Base-by-base conservation (phyloP, 2,888 invertebrate species). In the Gnatocerus cornutus region DNA sequence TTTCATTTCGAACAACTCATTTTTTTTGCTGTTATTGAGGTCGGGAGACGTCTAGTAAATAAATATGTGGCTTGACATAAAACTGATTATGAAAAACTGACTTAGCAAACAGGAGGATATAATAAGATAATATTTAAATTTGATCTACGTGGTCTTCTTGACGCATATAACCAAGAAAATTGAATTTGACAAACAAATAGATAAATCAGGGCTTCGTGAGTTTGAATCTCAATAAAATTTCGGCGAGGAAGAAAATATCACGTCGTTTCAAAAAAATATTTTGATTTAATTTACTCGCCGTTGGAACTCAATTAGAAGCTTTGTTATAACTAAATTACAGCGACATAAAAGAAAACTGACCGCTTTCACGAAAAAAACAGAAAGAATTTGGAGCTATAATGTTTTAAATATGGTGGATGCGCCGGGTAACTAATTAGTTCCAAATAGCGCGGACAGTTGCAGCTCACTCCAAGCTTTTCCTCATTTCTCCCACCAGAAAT, bases 131-230 rank as follows among this genome's bases (percentile, higher is more conserved):
- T 75, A 75, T 75, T 75, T 73, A 73, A 75, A 74, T 73, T 75
- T 65, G 75, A 75, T 74, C 72, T 73, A 71, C 63, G 59, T 61
- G 66, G 56, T 55, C 61, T 63, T 33, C 64, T 71, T 64, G 71
- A 67, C 68, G 68, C 71, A 69, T 69, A 74, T 71, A 72, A 73
- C 71, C 61, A 72, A 75, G 77, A 74, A 78, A 79, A 79, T 79
- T 79, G 79, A 78, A 79, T 79, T 77, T 74, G 75, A 71, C 78
- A 78, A 79, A 79, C 79, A 78, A 78, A 78, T 78, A 78, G 77
- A 79, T 78, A 79, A 78, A 79, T 79, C 78, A 78, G 61, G 70
- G 65, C 41, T 67, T 58, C 71, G 71, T 68, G 63, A 68, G 67
- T 68, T 63, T 68, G 71, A 63, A 71, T 65, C 46, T 41, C 13